Conservation (phyloP, 2,888 invertebrate species). For the Orchesellides sinensis region DNA sequence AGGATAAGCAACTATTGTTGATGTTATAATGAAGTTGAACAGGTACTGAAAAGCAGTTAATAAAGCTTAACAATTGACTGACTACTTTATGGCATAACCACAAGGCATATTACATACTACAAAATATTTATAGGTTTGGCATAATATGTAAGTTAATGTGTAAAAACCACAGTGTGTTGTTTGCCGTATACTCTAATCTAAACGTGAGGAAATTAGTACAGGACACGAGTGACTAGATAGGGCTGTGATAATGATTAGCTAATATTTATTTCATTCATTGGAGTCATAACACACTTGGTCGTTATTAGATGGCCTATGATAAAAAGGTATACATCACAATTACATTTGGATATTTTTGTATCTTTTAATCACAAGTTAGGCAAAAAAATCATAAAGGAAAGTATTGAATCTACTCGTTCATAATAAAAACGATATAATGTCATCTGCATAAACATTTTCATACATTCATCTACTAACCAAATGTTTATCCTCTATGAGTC, state of each 20-base stretch:
- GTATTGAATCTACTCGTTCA: background rate
- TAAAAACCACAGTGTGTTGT: too few species aligned
- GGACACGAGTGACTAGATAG: constrained; percentile 12
- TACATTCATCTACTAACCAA: constrained; percentile 4
- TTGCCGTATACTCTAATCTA: too few species aligned
- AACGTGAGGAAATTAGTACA: constrained; percentile 28
- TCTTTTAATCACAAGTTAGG: background rate
- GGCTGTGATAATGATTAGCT: constrained; percentile 24
- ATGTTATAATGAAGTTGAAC: constrained; percentile 20
- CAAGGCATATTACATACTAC: too few species aligned
- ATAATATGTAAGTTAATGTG: too few species aligned
- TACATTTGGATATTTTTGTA: background rate
- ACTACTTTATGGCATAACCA: too few species aligned
- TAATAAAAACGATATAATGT: too few species aligned
- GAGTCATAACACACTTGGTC: constrained; percentile 6
- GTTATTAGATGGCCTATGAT: background rate
- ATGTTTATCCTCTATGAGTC: constrained; percentile 3
- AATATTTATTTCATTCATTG: constrained; percentile 37
- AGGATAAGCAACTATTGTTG: constrained; percentile 11
- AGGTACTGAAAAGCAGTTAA: constrained; percentile 40
- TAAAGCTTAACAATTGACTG: background rate
- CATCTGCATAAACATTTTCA: background rate
- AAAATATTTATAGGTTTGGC: too few species aligned
- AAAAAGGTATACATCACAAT: constrained; percentile 4
- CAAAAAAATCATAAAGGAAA: background rate